Percentiles rank a stretch among this genome's conserved stretches.
These are phyloP conservation scores for Thysanoteuthis rhombus DNA, from an alignment of 2,888 invertebrate species.

Conservation along the genomic window DNA sequence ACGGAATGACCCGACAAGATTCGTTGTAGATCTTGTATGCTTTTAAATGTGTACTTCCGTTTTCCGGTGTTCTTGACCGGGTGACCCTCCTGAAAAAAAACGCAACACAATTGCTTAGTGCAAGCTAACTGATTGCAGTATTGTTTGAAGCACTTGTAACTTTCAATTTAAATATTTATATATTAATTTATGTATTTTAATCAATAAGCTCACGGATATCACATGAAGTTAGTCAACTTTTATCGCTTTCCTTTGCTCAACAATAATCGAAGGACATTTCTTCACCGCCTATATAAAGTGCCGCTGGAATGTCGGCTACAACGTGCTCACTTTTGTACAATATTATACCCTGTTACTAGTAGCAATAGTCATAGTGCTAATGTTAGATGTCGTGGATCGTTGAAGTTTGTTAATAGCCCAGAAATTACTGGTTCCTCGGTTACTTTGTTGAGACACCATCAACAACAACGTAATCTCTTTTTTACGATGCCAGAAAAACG, in stretches of 20 bases:
- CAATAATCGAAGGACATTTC: not conserved
- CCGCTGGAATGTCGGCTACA: not conserved
- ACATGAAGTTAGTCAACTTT: not conserved
- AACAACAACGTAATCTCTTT: not conserved
- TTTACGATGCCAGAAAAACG: conserved; percentile 66
- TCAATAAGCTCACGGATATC: not conserved
- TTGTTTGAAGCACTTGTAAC: not conserved
- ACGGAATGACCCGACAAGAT: not conserved
- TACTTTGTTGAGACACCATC: not conserved
- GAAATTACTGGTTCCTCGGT: not conserved
- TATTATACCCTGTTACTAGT: not conserved
- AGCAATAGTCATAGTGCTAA: not conserved
- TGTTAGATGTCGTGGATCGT: not conserved
- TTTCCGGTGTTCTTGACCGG: not conserved
- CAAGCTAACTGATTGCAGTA: not conserved
- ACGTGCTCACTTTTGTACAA: not conserved
- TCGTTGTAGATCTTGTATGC: too few relatives aligned
- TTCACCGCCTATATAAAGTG: not conserved
- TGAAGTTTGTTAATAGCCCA: not conserved
- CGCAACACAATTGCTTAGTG: not conserved
- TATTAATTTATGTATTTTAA: not conserved
- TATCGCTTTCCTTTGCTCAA: not conserved
- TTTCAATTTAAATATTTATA: not conserved
- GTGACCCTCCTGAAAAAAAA: not conserved
- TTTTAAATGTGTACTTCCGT: not conserved